A percentile compares a stretch with the other conserved stretches of the same genome.
These are phyloP conservation scores for Parauchenoglanis ngamensis DNA, from an alignment of 2,797 vertebrate genomes.

Conservation along the genomic window DNA sequence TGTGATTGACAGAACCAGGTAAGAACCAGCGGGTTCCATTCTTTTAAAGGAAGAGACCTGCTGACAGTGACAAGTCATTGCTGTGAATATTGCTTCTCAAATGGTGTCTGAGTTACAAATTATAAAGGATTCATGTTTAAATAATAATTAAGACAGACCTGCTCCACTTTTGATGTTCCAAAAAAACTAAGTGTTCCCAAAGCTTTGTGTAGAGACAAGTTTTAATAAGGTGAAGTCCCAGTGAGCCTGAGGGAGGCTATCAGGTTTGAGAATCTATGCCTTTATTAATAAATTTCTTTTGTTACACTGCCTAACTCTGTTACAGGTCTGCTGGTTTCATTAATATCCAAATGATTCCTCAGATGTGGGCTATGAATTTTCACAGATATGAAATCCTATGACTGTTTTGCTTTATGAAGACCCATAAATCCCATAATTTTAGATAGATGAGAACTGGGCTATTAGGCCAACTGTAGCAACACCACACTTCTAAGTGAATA, in stretches of 20 bases:
- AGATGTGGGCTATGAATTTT: background rate
- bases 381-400: background rate
- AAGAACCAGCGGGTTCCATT: constrained; percentile 62
- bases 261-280: background rate
- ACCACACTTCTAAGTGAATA: background rate
- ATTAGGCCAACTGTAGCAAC: background rate
- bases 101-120: constrained; percentile 6
- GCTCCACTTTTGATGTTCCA: constrained; percentile 33
- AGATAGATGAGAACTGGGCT: background rate
- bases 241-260: background rate
- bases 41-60: constrained; percentile 40
- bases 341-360: background rate
- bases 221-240: constrained; percentile 30
- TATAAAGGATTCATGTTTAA: constrained; percentile 29
- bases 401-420: background rate
- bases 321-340: background rate
- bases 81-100: constrained; percentile 13
- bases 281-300: constrained; percentile 13
- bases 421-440: background rate
- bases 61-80: constrained; percentile 22
- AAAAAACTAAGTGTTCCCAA: constrained; percentile 13
- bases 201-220: constrained; percentile 29
- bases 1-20: constrained; percentile 68
- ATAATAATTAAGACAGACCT: constrained; percentile 47
- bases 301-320: background rate